Conservation (phyloP, 2,888 invertebrate species). For the Frankliniella fusca region DNA sequence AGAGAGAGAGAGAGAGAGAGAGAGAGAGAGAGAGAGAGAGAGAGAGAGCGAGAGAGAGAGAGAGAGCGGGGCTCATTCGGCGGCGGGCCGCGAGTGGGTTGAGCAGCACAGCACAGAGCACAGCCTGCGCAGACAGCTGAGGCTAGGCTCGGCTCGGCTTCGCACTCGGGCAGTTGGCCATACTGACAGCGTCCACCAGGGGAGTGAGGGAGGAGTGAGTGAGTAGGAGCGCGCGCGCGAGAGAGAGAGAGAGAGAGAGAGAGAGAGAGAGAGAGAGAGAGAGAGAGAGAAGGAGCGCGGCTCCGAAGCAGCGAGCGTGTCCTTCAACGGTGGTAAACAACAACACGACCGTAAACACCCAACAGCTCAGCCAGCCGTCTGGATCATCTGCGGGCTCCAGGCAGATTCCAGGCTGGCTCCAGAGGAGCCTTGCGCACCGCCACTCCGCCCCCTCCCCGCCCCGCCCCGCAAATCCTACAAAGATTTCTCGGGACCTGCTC, state of each 20-base stretch:
- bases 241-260: background rate
- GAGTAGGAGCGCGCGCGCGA: background rate
- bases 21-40: background rate
- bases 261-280: background rate
- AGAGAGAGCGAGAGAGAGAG: conserved; percentile 4
- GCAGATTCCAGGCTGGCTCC: no score
- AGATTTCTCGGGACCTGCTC: no score
- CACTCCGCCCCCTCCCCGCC: no score
- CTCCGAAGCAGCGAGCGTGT: background rate
- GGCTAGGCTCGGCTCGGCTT: background rate
- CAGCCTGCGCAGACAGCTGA: background rate
- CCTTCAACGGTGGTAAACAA: conserved; percentile 10
- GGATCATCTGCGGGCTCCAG: background rate
- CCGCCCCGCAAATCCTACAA: no score
- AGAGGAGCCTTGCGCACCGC: no score
- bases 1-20: background rate
- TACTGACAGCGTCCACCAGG: background rate
- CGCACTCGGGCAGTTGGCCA: conserved; percentile 13
- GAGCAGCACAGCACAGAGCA: background rate
- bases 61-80: background rate
- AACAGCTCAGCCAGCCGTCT: background rate
- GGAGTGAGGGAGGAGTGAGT: background rate
- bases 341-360: conserved; percentile 10
- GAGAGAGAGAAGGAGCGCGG: background rate
- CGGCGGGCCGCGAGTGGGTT: background rate